Percentiles rank a stretch among this genome's conserved stretches.
phyloP scores from a whole-genome alignment of 2,888 invertebrate species.

The Drosophila maculinotata region DNA sequence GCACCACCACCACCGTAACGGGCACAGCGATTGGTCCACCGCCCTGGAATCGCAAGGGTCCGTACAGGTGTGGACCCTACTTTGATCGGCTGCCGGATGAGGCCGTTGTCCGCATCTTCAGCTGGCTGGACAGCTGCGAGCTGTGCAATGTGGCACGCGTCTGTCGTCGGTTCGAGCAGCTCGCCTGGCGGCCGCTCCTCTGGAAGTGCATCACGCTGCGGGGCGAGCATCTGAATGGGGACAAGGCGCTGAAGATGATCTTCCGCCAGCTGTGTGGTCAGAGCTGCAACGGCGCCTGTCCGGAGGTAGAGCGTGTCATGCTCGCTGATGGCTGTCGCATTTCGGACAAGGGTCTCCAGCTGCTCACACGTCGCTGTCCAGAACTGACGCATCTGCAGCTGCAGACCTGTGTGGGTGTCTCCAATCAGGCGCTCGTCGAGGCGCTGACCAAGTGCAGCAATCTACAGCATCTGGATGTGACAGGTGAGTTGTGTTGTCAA shows the following conservation, averaged over 20 bases:
- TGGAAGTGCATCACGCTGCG: conserved; percentile 90
- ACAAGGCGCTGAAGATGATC: conserved; percentile 88
- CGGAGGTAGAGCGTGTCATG: conserved; percentile 89
- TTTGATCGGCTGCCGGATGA: conserved; percentile 90
- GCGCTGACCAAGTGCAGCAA: conserved; percentile 92
- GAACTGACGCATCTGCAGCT: conserved; percentile 93
- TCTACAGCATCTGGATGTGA: conserved; percentile 93
- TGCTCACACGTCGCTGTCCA: conserved; percentile 92
- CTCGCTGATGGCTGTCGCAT: conserved; percentile 90
- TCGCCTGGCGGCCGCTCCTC: conserved; percentile 91
- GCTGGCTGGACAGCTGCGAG: conserved; percentile 89
- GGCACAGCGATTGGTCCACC: conserved; percentile 74
- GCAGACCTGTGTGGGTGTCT: conserved; percentile 90
- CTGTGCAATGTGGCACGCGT: conserved; percentile 91
- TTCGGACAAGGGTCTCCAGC: conserved; percentile 91
- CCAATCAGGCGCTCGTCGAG: conserved; percentile 92
- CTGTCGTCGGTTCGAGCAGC: conserved; percentile 90
- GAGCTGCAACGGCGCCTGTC: conserved; percentile 89
- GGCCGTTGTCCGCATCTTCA: conserved; percentile 89
- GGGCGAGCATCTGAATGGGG: conserved; percentile 87
- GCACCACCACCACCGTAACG: conserved; percentile 25
- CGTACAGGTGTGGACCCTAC: conserved; percentile 84
- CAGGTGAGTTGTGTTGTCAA: conserved; percentile 87
- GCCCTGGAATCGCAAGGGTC: conserved; percentile 85
- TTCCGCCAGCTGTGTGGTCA: conserved; percentile 89